phyloP scores from a whole-genome alignment of 2,113 vertebrate genomes.

The Tenebrosternarchus preto region DNA sequence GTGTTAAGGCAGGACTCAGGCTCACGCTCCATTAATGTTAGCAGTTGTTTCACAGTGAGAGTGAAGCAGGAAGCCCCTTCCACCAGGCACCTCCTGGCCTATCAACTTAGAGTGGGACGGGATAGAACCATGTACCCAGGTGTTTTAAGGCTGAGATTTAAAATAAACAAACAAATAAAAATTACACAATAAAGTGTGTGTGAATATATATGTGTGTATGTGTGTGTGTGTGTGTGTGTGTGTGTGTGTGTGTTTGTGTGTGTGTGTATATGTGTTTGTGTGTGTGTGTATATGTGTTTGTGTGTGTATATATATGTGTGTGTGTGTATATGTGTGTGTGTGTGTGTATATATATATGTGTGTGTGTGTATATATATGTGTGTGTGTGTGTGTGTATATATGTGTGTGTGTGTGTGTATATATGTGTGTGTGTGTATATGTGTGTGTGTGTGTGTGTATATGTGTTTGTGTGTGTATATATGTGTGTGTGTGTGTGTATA shows the following conservation, averaged over 20 bases:
- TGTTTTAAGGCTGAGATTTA: background rate
- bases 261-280: background rate
- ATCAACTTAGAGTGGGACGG: background rate
- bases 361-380: background rate
- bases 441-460: background rate
- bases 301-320: background rate
- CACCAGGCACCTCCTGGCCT: background rate
- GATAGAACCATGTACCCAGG: background rate
- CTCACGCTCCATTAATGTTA: conserved; percentile 31
- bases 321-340: background rate
- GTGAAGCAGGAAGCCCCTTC: conserved; percentile 17
- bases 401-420: no score
- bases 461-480: background rate
- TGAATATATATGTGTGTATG: background rate
- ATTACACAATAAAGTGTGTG: no score
- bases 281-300: background rate
- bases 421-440: no score
- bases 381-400: background rate
- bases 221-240: background rate
- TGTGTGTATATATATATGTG: no score
- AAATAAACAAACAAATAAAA: no score
- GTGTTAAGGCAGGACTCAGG: conserved; percentile 7
- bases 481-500: background rate
- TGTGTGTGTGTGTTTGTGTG: background rate
- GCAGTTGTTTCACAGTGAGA: conserved; percentile 22